Evolutionary conservation across 2,888 invertebrate genomes (phyloP), one percentile per base, ranked within the genome.

Genomic region (Clostera curtula): DNA sequence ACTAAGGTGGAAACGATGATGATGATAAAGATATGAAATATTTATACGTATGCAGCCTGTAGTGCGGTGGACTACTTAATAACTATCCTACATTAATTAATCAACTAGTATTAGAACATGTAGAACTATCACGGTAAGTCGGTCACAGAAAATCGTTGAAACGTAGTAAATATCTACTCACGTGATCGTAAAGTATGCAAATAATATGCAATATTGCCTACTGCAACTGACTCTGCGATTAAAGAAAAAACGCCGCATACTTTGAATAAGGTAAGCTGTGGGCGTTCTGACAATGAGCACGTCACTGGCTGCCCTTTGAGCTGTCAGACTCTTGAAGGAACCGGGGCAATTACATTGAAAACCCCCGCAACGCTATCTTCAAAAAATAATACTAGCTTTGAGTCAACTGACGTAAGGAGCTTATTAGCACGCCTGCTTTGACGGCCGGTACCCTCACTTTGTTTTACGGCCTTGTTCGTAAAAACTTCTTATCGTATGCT

Each of bases 271-370:
- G 77, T 70, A 69, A 75, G 71, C 67, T 63, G 74, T 79, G 69
- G 77, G 79, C 77, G 79, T 72, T 60, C 71, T 62, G 71, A 83
- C 82, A 83, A 83, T 82, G 72, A 75, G 72, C 62, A 66, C 69
- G 82, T 82, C 82, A 80, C 57, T 44, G 67, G 50, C 63, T 62
- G 68, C 57, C 79, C 79, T 83, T 83, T 83, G 79, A 83, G 77
- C 74, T 83, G 82, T 83, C 83, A 82, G 64, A 36, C 58, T 48
- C 67, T 72, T 77, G 75, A 82, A 82, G 77, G 56, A 77, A 80
- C 73, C 76, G 67, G 80, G 79, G 80, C 82, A 82, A 83, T 82
- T 83, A 82, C 75, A 80, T 76, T 76, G 80, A 76, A 80, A 79
- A 69, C 68, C 67, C 67, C 62, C 58, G 71, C 77, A 71, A 68